Percentiles rank a stretch among this genome's conserved stretches.
These are phyloP conservation scores for Goniozus legneri DNA, from an alignment of 1,140 invertebrate genomes.

Conservation along the genomic window DNA sequence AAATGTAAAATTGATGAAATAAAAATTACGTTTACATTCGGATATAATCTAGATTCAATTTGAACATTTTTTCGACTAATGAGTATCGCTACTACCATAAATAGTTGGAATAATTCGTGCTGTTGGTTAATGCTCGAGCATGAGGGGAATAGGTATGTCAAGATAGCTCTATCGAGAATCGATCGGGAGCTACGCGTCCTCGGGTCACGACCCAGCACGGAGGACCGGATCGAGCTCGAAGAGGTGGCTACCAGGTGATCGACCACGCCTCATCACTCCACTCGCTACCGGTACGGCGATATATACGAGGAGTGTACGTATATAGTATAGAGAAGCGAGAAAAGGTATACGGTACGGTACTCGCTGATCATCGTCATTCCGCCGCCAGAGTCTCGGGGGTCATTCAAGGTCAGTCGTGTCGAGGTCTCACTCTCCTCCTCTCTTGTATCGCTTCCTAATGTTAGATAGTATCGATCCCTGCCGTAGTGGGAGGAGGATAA, in stretches of 20 bases:
- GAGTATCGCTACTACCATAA: no score
- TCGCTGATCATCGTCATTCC: slow-evolving; percentile 1
- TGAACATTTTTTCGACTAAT: no score
- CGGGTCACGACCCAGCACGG: slow-evolving; percentile 36
- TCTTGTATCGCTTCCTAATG: slow-evolving; percentile 1
- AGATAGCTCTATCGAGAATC: slow-evolving; percentile 39
- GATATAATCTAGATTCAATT: no score
- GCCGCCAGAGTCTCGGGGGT: slow-evolving; percentile 7
- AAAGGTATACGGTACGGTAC: slow-evolving; percentile 14
- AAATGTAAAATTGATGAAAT: no score
- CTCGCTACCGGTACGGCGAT: slow-evolving; percentile 25
- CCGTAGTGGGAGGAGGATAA: background rate
- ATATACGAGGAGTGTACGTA: slow-evolving; percentile 11
- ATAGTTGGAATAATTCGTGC: no score
- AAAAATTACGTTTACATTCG: no score
- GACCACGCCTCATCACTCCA: slow-evolving; percentile 51
- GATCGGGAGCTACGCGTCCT: slow-evolving; percentile 29
- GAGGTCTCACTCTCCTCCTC: background rate
- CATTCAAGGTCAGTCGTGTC: slow-evolving; percentile 7
- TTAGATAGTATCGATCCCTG: slow-evolving; percentile 1
- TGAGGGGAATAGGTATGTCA: no score
- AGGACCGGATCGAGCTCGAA: slow-evolving; percentile 32
- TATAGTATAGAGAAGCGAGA: background rate
- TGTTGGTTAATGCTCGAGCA: no score
- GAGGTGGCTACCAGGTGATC: slow-evolving; percentile 43